Conservation (phyloP, 1,140 invertebrate genomes). For the Limonius californicus region DNA sequence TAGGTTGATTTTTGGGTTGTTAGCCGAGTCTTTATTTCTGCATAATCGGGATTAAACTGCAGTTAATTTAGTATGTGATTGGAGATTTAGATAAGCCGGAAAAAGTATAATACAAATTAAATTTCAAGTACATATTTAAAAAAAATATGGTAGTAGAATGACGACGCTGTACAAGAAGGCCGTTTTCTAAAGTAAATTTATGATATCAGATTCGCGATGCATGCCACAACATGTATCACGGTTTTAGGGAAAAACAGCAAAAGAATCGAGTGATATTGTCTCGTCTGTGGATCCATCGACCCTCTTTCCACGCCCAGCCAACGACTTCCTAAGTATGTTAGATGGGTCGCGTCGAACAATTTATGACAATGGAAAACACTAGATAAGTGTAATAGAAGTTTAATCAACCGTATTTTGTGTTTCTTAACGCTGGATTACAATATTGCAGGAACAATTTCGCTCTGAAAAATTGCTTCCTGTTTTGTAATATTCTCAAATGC, state of each 20-base stretch:
- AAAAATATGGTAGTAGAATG: no score
- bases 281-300: background rate
- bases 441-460: conserved; percentile 5
- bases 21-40: no score
- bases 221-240: conserved; percentile 10
- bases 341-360: conserved; percentile 18
- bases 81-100: no score
- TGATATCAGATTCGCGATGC: conserved; percentile 6
- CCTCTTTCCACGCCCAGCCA: conserved; percentile 5
- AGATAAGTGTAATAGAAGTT: conserved; percentile 20
- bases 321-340: conserved; percentile 19
- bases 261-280: conserved; percentile 10
- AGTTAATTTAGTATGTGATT: no score
- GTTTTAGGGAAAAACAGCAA: background rate
- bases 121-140: no score
- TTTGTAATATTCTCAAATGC: conserved; percentile 13
- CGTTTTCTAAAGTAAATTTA: conserved; percentile 1
- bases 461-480: conserved; percentile 11
- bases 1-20: no score
- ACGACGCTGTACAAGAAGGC: background rate
- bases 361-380: conserved; percentile 19
- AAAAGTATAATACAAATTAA: no score
- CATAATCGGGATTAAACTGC: no score
- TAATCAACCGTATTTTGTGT: conserved; percentile 17
- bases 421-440: conserved; percentile 13